These are phyloP conservation scores for Speoplatyrhinus poulsoni DNA, from an alignment of 2,113 vertebrate genomes.

Conservation along the genomic window DNA sequence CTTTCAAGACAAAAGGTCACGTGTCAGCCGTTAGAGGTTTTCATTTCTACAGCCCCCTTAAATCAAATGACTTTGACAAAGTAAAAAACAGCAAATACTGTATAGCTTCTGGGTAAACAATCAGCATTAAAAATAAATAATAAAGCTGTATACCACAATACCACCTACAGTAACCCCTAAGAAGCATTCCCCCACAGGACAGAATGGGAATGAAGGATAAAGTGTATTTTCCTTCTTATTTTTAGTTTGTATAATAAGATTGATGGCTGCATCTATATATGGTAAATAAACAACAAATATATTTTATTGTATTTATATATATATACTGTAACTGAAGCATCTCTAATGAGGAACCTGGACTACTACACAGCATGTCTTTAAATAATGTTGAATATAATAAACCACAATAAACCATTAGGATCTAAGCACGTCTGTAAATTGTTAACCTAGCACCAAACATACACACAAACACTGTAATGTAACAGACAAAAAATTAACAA, in stretches of 20 bases:
- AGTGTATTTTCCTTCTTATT: not conserved
- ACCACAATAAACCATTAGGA: constrained; percentile 32
- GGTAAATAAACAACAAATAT: not conserved
- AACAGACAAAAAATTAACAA: constrained; percentile 20
- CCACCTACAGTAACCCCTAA: not conserved
- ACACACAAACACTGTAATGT: not conserved
- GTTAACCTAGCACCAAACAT: constrained; percentile 41
- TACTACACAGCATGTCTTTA: constrained; percentile 25
- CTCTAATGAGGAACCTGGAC: constrained; percentile 46
- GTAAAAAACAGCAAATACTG: constrained; percentile 20
- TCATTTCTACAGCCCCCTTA: constrained; percentile 46
- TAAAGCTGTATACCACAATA: constrained; percentile 10
- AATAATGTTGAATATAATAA: not conserved
- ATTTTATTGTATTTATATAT: no score
- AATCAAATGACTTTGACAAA: constrained; percentile 56
- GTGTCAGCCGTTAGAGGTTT: constrained; percentile 48
- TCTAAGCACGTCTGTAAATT: constrained; percentile 35
- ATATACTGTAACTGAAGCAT: not conserved
- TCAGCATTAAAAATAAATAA: constrained; percentile 3
- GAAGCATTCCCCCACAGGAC: not conserved
- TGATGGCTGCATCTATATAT: not conserved
- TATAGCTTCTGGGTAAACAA: constrained; percentile 3
- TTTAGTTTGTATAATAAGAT: not conserved
- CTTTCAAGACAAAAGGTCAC: constrained; percentile 72
- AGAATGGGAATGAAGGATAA: not conserved